Evolutionary conservation across 2,113 vertebrate species (phyloP).

Genomic region (Tiliqua scincoides): DNA sequence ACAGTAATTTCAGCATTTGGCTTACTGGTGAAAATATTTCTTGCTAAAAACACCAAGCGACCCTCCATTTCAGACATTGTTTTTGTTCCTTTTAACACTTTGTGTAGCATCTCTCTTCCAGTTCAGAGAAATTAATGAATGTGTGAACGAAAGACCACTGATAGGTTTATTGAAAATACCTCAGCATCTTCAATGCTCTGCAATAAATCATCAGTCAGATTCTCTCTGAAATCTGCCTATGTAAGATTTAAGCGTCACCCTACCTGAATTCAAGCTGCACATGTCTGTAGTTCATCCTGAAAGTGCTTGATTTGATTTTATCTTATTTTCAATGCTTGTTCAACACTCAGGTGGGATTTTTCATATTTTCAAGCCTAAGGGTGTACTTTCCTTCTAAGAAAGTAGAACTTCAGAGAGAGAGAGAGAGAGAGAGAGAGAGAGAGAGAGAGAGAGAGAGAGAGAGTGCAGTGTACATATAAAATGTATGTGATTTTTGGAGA

Average conservation of each 20-base stretch:
- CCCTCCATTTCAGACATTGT: slow-evolving; percentile 34
- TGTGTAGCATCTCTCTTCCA: slow-evolving; percentile 2
- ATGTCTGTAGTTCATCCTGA: slow-evolving; percentile 36
- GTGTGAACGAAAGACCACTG: slow-evolving; percentile 44
- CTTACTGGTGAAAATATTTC: slow-evolving; percentile 39
- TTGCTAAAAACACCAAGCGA: not conserved
- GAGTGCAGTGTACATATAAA: too few species aligned
- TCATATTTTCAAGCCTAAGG: slow-evolving; percentile 46
- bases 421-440: too few species aligned
- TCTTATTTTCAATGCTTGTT: slow-evolving; percentile 8
- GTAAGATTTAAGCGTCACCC: slow-evolving; percentile 8
- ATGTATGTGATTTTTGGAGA: not conserved
- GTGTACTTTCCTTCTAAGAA: slow-evolving; percentile 4
- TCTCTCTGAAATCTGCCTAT: not conserved
- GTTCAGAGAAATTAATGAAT: slow-evolving; percentile 32
- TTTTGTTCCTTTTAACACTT: slow-evolving; percentile 34
- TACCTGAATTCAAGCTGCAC: slow-evolving; percentile 12
- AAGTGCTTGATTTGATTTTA: slow-evolving; percentile 48
- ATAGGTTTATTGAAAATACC: slow-evolving; percentile 28
- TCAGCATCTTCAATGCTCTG: not conserved
- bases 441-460: too few species aligned
- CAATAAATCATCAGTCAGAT: slow-evolving; percentile 35
- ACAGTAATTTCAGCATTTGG: slow-evolving; percentile 55
- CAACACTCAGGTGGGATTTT: slow-evolving; percentile 32
- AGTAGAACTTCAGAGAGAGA: slow-evolving; percentile 27